A percentile compares a stretch with the other conserved stretches of the same genome.
These are phyloP conservation scores for Eupsilia transversa DNA, from an alignment of 2,888 invertebrate genomes.

Conservation along the genomic window DNA sequence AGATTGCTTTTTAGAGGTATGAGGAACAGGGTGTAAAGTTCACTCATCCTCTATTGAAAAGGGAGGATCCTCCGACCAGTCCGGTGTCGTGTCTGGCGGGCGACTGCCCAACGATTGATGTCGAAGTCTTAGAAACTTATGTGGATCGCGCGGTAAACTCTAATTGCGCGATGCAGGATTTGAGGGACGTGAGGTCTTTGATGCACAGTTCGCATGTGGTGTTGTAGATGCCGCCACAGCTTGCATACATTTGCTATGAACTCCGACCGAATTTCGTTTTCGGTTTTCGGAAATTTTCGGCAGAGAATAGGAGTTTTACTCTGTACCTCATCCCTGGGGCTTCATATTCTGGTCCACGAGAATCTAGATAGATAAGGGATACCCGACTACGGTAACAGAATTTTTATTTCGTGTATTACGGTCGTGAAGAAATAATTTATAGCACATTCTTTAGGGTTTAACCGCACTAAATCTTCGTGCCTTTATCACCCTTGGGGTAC, in stretches of 20 bases:
- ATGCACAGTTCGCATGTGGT: no score
- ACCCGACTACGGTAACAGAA: not conserved
- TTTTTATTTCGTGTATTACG: not conserved
- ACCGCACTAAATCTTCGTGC: slow-evolving; percentile 7
- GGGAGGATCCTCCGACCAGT: no score
- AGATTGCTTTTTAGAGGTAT: no score
- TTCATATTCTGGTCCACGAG: not conserved
- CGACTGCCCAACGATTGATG: no score
- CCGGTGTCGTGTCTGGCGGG: no score
- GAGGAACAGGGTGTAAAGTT: no score
- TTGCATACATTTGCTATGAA: not conserved
- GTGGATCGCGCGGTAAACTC: no score
- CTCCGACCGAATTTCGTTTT: not conserved
- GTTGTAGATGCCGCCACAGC: no score
- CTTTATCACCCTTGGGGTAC: not conserved
- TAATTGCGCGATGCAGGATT: no score
- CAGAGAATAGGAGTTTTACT: not conserved
- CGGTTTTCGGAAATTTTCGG: not conserved
- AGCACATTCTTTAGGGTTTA: not conserved
- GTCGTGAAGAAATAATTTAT: not conserved
- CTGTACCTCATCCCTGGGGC: not conserved
- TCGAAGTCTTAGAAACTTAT: no score
- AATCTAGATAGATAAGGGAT: not conserved
- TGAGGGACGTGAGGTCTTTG: no score
- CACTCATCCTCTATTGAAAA: no score